A percentile compares a stretch with the other conserved stretches of the same genome.
These are phyloP conservation scores for Sycophaga agraensis DNA, from an alignment of 1,140 invertebrate genomes.

Conservation along the genomic window DNA sequence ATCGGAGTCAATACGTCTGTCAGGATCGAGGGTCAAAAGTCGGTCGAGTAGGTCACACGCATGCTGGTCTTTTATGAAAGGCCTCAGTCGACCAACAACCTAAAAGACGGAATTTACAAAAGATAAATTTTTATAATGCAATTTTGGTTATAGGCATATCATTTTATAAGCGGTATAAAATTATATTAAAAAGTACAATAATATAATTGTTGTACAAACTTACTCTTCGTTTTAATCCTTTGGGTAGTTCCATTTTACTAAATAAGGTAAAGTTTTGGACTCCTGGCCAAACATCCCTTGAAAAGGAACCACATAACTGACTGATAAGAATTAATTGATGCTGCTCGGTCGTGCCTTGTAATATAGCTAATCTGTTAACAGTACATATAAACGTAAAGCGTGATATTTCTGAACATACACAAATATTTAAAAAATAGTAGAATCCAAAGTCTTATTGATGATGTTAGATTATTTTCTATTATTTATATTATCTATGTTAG, in stretches of 20 bases:
- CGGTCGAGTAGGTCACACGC: conserved; percentile 94
- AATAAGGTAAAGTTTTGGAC: conserved; percentile 92
- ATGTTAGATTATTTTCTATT: too few relatives aligned
- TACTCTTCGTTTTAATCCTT: conserved; percentile 87
- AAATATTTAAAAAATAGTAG: too few relatives aligned
- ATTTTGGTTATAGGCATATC: too few relatives aligned
- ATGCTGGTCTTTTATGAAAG: conserved; percentile 88
- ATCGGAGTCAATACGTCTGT: conserved; percentile 67
- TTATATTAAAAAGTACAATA: too few relatives aligned
- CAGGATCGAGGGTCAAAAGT: conserved; percentile 87
- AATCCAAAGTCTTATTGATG: too few relatives aligned
- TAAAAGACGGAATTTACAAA: too few relatives aligned
- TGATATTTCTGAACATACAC: too few relatives aligned
- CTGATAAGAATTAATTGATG: conserved; percentile 94
- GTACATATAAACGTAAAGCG: too few relatives aligned
- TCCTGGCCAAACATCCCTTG: conserved; percentile 90
- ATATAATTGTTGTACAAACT: background rate
- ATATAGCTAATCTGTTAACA: conserved; percentile 74
- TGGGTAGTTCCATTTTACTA: conserved; percentile 86
- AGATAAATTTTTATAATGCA: too few relatives aligned
- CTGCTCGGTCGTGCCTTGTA: conserved; percentile 93
- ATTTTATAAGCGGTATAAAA: too few relatives aligned
- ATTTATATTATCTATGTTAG: too few relatives aligned
- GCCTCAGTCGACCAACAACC: conserved; percentile 83
- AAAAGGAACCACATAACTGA: conserved; percentile 95